These are phyloP conservation scores for Stenotaenia linearis DNA, from an alignment of 2,888 invertebrate genomes.

Conservation along the genomic window DNA sequence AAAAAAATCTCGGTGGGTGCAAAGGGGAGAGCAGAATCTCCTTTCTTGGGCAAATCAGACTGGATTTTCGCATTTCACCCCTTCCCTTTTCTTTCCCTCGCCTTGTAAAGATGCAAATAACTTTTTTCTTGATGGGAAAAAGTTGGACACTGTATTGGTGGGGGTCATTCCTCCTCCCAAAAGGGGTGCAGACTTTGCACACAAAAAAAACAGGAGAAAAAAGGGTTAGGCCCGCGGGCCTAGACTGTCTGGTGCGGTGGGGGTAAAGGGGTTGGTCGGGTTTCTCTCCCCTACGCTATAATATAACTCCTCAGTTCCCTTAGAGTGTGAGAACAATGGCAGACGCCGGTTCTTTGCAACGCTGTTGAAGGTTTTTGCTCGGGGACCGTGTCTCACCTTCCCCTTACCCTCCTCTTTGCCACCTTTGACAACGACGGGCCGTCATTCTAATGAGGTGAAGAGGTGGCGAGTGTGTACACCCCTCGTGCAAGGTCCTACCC, in stretches of 20 bases:
- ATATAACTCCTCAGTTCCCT: slow-evolving; percentile 7
- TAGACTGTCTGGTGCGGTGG: background rate
- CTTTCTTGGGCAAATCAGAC: slow-evolving; percentile 1
- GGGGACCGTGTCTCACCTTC: slow-evolving; percentile 14
- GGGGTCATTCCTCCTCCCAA: slow-evolving; percentile 1
- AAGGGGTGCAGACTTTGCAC: background rate
- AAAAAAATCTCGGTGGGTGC: background rate
- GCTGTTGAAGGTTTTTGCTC: slow-evolving; percentile 4
- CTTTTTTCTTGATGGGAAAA: slow-evolving; percentile 19
- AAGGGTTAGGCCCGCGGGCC: slow-evolving; percentile 19
- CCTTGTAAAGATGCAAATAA: slow-evolving; percentile 15
- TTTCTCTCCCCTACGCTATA: slow-evolving; percentile 3
- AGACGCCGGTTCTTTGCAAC: slow-evolving; percentile 1
- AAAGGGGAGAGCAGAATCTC: slow-evolving; percentile 8
- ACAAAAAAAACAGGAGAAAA: background rate
- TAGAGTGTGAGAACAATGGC: background rate
- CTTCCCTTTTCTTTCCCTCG: background rate
- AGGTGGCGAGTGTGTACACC: slow-evolving; percentile 12
- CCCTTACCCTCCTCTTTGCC: background rate
- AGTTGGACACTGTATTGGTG: background rate
- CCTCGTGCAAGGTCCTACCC: background rate
- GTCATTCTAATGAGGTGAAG: slow-evolving; percentile 19
- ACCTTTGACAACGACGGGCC: slow-evolving; percentile 1
- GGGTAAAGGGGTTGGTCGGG: slow-evolving; percentile 19
- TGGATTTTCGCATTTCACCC: background rate